Percentiles rank a stretch among this genome's conserved stretches.
Evolutionary conservation across 2,888 invertebrate genomes (phyloP).

Genomic region (Dolichomitus sp.): DNA sequence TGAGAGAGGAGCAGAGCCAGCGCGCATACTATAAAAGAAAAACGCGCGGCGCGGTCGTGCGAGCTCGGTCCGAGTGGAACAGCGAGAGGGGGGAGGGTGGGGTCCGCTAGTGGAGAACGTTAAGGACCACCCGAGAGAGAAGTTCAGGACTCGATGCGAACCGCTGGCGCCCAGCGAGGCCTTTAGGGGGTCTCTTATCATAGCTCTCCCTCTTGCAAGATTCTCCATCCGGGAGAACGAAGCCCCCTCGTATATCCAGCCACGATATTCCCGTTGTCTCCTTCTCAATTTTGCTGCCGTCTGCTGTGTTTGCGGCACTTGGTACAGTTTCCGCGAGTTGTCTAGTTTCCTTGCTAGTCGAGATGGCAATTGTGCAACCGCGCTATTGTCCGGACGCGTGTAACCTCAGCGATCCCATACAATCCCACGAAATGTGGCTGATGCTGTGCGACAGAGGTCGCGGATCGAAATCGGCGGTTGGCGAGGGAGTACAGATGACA

Average conservation of each 20-base stretch:
- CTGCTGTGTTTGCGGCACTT: not conserved
- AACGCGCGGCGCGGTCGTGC: conserved; percentile 53
- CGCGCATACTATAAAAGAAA: conserved; percentile 66
- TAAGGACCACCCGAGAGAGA: conserved; percentile 84
- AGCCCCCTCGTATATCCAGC: conserved; percentile 60
- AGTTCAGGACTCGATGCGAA: conserved; percentile 83
- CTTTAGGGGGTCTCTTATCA: conserved; percentile 85
- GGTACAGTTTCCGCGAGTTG: not conserved
- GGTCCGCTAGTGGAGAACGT: conserved; percentile 73
- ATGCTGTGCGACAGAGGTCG: conserved; percentile 2
- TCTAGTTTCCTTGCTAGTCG: not conserved
- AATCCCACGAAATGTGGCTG: conserved; percentile 10
- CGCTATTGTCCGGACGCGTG: not conserved
- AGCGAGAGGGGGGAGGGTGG: conserved; percentile 42
- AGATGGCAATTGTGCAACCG: not conserved
- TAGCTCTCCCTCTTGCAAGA: conserved; percentile 69
- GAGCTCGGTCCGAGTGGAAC: conserved; percentile 57
- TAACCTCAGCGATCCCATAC: conserved; percentile 20
- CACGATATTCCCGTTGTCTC: conserved; percentile 57
- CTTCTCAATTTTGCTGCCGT: conserved; percentile 66
- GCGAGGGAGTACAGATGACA: conserved; percentile 11
- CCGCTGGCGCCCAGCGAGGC: conserved; percentile 82
- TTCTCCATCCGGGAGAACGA: conserved; percentile 76
- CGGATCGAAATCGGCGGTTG: conserved; percentile 65
- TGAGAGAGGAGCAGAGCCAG: conserved; percentile 53